Conservation (phyloP, 2,888 invertebrate genomes). For the Ophioninae sp. region DNA sequence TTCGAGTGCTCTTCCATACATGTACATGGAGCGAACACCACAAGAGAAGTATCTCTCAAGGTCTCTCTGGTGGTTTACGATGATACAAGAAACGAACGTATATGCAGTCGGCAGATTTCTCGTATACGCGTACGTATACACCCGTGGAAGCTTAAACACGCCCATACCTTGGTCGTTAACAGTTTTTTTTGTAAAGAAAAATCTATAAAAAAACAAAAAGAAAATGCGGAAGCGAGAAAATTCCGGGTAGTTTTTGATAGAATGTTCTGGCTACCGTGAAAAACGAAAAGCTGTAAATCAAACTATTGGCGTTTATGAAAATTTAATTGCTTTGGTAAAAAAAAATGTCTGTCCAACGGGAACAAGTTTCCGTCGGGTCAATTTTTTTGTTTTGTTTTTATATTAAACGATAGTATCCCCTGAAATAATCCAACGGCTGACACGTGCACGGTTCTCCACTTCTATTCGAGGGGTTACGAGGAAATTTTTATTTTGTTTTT, state of each 20-base stretch:
- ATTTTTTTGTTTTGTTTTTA: not conserved
- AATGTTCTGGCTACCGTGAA: too few relatives aligned
- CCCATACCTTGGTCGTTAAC: too few relatives aligned
- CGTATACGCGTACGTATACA: not conserved
- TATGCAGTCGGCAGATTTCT: not conserved
- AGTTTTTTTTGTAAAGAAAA: too few relatives aligned
- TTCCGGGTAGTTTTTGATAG: too few relatives aligned
- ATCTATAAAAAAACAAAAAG: too few relatives aligned
- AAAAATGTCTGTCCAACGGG: too few relatives aligned
- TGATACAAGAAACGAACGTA: slow-evolving; percentile 2
- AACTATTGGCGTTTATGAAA: too few relatives aligned
- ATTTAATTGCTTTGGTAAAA: too few relatives aligned
- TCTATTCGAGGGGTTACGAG: not conserved
- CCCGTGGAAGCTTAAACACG: too few relatives aligned
- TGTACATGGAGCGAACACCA: slow-evolving; percentile 11
- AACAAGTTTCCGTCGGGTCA: not conserved
- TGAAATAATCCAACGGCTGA: not conserved
- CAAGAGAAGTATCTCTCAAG: slow-evolving; percentile 38
- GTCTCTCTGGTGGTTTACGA: slow-evolving; percentile 12
- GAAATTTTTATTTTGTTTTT: slow-evolving; percentile 1
- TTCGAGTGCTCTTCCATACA: slow-evolving; percentile 31
- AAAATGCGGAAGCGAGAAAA: too few relatives aligned
- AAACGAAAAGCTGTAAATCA: too few relatives aligned
- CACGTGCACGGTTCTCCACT: not conserved
- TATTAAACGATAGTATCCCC: not conserved